Conservation (phyloP, 2,113 vertebrate species). For the Centropristis striata region DNA sequence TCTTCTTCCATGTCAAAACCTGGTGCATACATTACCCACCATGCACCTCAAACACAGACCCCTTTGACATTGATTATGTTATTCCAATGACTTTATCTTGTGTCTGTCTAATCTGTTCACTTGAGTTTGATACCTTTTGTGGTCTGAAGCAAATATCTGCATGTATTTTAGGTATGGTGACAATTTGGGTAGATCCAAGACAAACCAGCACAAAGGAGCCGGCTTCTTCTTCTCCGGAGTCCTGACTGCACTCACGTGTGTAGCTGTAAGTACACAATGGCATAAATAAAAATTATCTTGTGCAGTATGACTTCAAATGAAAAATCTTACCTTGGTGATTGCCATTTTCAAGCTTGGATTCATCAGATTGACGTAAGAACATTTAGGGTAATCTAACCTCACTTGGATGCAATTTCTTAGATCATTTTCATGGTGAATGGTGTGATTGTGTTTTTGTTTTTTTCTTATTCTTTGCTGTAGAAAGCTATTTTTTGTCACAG, state of each 20-base stretch:
- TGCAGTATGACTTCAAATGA: background rate
- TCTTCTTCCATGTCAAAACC: background rate
- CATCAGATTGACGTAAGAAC: background rate
- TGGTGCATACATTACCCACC: background rate
- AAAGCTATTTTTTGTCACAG: background rate
- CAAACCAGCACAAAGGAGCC: conserved; percentile 81
- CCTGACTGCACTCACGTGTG: conserved; percentile 90
- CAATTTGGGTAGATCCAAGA: conserved; percentile 71
- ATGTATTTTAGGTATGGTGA: conserved; percentile 83
- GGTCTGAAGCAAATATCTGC: background rate
- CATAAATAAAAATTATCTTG: background rate
- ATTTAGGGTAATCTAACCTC: background rate
- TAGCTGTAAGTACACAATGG: conserved; percentile 88
- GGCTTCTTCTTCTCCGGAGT: conserved; percentile 94
- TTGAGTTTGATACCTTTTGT: background rate
- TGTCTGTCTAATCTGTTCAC: background rate
- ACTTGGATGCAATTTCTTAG: background rate
- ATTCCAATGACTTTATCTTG: background rate
- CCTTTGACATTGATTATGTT: background rate
- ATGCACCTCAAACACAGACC: background rate
- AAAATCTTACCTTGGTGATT: too few relatives aligned
- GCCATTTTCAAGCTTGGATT: too few relatives aligned
- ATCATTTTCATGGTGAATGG: background rate
- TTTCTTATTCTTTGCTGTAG: background rate
- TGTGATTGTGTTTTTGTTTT: background rate